These are phyloP conservation scores for Amphiprion ocellaris DNA, from an alignment of 2,113 vertebrate species.

Conservation along the genomic window DNA sequence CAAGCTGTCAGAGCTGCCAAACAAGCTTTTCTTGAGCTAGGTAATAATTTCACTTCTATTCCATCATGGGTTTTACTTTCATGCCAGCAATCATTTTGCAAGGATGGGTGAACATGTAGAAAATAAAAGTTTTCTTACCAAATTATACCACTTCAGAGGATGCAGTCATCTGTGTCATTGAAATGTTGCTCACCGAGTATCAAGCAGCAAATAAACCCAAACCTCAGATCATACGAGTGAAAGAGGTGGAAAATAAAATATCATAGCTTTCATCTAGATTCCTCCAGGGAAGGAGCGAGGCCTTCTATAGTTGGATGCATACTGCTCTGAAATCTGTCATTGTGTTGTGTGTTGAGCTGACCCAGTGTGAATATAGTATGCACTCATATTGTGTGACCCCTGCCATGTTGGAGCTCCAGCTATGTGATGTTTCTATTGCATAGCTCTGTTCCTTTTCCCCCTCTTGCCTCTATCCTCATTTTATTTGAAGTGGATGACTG, in stretches of 20 bases:
- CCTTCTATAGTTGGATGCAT: neutral
- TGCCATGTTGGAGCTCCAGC: constrained; percentile 10
- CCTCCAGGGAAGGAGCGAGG: neutral
- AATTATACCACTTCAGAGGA: constrained; percentile 51
- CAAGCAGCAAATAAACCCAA: constrained; percentile 33
- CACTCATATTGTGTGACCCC: constrained; percentile 3
- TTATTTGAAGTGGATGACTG: constrained; percentile 51
- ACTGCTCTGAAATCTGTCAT: constrained; percentile 6
- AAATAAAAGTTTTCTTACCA: constrained; percentile 50
- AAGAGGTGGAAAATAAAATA: constrained; percentile 32
- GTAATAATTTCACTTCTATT: constrained; percentile 41
- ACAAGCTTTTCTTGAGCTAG: constrained; percentile 10
- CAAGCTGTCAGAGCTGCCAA: constrained; percentile 38
- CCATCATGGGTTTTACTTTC: constrained; percentile 45
- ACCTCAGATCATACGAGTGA: constrained; percentile 33
- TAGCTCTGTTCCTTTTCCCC: constrained; percentile 15
- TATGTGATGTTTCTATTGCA: constrained; percentile 30
- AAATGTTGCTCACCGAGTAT: constrained; percentile 50
- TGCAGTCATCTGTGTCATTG: constrained; percentile 61
- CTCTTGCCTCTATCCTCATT: constrained; percentile 6
- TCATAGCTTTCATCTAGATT: constrained; percentile 1
- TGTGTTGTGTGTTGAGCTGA: constrained; percentile 3
- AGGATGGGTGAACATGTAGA: constrained; percentile 41
- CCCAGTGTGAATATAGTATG: constrained; percentile 3
- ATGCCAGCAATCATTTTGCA: constrained; percentile 45